Base-by-base conservation (phyloP, 2,113 vertebrate genomes). In the Marcusenius ussheri region DNA sequence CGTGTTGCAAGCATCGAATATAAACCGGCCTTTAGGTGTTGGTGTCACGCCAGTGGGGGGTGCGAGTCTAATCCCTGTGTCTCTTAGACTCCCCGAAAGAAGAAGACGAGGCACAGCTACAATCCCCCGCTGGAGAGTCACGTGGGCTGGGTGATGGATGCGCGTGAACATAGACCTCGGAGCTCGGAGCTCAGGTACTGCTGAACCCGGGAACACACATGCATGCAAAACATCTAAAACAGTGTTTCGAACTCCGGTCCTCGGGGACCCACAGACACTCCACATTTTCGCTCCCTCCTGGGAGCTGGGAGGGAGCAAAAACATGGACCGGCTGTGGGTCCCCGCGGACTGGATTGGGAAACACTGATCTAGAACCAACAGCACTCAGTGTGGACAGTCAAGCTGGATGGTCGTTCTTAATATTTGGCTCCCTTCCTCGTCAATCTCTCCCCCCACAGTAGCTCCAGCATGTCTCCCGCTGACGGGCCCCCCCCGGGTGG, bases 81-180 rank as follows among this genome's bases (percentile, higher is more conserved):
- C 45, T 90, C 95, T 93, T 94, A 99, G 98, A 98, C 97, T 21
- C 98, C 98, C 0, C 96, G 98, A 51, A 99, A 99, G 93, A 97
- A 98, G 93, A 99, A 99, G 96, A 99, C 98, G 0, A 95, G 98
- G 49, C 98, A 99, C 96, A 99, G 98, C 94, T 98, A 97, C 0
- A 99, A 99, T 92, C 98, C 98, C 0, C 98, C 98, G 0, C 94
- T 99, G 97, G 98, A 99, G 94, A 98, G 98, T 91, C 98, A 99
- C 0, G 98, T 99, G 3, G 98, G 98, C 92, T 99, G 98, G 98
- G 98, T 99, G 91, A 99, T 99, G 98, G 98, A 99, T 93, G 99
- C 98, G 9, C 95, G 98, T 35, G 98, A 99, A 90, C 98, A 99
- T 92, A 96, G 98, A 70, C 98, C 98, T 13, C 95, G 98, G 45